phyloP scores from a whole-genome alignment of 2,113 vertebrate genomes.

The Nicator chloris region DNA sequence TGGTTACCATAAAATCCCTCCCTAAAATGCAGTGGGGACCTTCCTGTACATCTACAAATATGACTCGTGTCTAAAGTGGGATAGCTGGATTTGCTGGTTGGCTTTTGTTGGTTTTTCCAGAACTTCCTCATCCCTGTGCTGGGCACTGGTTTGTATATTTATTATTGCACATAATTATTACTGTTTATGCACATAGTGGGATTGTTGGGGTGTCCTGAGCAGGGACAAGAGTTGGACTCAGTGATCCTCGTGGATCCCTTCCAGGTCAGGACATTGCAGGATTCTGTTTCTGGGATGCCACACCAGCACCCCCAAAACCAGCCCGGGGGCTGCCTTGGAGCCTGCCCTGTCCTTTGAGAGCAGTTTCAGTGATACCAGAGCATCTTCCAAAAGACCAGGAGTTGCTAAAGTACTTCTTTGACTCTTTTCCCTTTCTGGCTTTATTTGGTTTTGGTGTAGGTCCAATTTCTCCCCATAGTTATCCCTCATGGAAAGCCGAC shows the following conservation, averaged over 20 bases:
- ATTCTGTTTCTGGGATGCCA: not conserved
- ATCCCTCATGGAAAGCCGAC: not conserved
- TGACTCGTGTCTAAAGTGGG: not conserved
- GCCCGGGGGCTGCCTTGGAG: fast-evolving
- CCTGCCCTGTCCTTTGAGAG: not conserved
- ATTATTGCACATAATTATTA: not conserved
- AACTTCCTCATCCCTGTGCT: not conserved
- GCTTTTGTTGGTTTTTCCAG: not conserved
- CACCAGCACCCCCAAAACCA: not conserved
- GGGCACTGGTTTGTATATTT: not conserved
- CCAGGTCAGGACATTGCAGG: not conserved
- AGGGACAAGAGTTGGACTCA: not conserved
- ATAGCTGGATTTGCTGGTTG: not conserved
- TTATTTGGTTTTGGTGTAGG: not conserved
- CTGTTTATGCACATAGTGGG: not conserved
- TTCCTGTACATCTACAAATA: not conserved
- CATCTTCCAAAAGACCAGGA: not conserved
- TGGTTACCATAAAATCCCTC: not conserved
- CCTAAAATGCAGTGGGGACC: not conserved
- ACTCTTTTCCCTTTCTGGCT: not conserved
- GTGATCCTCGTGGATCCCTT: not conserved
- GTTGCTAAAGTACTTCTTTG: not conserved
- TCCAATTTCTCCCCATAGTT: not conserved
- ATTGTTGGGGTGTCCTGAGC: not conserved
- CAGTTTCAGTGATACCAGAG: not conserved